Base-by-base conservation (phyloP, 2,113 vertebrate species). In the Sturnus vulgaris region DNA sequence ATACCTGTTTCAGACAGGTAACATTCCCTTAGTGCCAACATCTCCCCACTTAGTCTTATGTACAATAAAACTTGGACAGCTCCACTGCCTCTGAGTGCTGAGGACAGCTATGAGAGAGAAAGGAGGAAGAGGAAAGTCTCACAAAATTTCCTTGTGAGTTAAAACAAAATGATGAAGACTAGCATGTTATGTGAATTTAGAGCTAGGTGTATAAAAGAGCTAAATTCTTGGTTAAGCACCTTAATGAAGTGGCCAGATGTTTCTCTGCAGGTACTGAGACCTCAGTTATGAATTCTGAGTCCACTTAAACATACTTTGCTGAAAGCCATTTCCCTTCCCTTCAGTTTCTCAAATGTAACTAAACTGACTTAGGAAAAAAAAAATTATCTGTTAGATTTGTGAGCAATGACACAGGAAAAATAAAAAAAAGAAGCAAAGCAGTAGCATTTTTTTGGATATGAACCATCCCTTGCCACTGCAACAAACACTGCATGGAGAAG, bases 11-110 rank as follows among this genome's bases (percentile, higher is more conserved):
- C 60, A 46, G 37, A n/a, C n/a, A 70, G 31, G 16, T 22, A 37
- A 79, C 22, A 39, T 66, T 92, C 46, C 50, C 46, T 40, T 9
- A 27, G 40, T 42, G 73, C 64, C 30, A 56, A 11, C 19, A 24
- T 23, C 71, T 68, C 59, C 31, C 37, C 40, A 21, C 20, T 72
- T 22, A 44, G 10, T 55, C n/a, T 52, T 17, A 42, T 0, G 0
- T 30, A 11, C 31, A 57, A 27, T 17, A 21, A 50, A 82, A 78
- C 19, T 5, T 24, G 30, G 39, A 23, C n/a, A 79, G 24, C 31
- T 66, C 44, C 47, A 49, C 42, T 30, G 39, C 30, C 25, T 79
- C 35, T 57, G 44, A 39, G 44, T 33, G 30, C 60, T 40, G 49
- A 53, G 37, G 8, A 61, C 28, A 52, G 46, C 40, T 78, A 4